Percentiles rank a stretch among this genome's conserved stretches.
Evolutionary conservation across 2,113 vertebrate genomes (phyloP).

Genomic region (Empidonax traillii): DNA sequence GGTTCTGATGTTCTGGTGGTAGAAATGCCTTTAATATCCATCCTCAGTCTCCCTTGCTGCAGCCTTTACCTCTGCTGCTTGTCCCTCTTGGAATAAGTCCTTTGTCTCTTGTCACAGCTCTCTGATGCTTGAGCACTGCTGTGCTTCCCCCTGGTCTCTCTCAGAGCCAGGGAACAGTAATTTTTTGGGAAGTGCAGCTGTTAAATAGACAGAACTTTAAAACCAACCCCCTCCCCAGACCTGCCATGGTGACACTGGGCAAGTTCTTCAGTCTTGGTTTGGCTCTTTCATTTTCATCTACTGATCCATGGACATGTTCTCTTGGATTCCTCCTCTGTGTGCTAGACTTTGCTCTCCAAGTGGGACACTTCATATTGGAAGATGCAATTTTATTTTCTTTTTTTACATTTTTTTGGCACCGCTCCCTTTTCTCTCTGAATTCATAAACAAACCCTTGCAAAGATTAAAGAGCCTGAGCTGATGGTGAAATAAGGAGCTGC

Average conservation of each 20-base stretch:
- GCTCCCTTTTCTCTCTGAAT: neutral
- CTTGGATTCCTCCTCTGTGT: neutral
- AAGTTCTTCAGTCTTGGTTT: neutral
- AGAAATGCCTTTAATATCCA: neutral
- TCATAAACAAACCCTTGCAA: neutral
- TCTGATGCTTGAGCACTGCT: neutral
- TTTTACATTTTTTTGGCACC: neutral
- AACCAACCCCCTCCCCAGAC: neutral
- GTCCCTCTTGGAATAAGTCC: neutral
- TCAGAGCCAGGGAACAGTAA: neutral
- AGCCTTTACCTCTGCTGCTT: neutral
- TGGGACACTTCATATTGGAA: neutral
- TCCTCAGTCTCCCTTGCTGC: neutral
- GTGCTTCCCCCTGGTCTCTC: neutral
- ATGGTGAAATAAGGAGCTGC: neutral
- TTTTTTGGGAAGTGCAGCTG: neutral
- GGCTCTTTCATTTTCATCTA: neutral
- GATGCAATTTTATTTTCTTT: neutral
- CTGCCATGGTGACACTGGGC: neutral
- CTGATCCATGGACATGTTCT: rapidly evolving
- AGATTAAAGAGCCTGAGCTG: neutral
- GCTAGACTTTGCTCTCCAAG: neutral
- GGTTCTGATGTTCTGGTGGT: neutral
- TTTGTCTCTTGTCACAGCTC: neutral
- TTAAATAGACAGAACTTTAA: neutral